Evolutionary conservation across 2,797 vertebrate species (phyloP).

Genomic region (Semotilus atromaculatus): DNA sequence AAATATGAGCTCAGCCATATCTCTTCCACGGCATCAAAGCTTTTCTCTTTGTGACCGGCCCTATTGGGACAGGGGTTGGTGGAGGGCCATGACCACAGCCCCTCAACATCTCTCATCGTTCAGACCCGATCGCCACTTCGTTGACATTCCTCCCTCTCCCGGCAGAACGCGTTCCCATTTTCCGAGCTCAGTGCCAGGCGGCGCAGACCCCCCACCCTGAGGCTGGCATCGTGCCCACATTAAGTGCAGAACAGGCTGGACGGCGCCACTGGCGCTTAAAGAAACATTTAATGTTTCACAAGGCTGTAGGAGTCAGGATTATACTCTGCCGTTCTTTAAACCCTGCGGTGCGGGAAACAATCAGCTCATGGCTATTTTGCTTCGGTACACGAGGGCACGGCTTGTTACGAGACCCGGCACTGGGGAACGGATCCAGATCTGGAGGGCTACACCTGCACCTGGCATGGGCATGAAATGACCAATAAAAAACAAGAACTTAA

Average conservation of each 20-base stretch:
- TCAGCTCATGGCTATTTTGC: conserved; percentile 71
- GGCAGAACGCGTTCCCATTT: conserved; percentile 55
- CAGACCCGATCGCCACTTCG: conserved; percentile 72
- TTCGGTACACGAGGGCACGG: conserved; percentile 56
- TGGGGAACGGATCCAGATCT: conserved; percentile 53
- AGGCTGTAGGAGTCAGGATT: conserved; percentile 72
- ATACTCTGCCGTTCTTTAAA: conserved; percentile 69
- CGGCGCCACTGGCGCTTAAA: conserved; percentile 78
- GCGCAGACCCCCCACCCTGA: conserved; percentile 61
- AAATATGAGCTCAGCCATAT: conserved; percentile 5
- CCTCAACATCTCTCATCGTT: conserved; percentile 85
- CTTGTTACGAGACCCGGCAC: conserved; percentile 50
- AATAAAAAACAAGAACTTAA: conserved; percentile 56
- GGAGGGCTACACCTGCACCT: conserved; percentile 59
- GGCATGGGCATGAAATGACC: conserved; percentile 62
- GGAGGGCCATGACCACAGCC: conserved; percentile 71
- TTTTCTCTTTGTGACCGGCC: background rate
- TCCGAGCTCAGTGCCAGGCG: conserved; percentile 72
- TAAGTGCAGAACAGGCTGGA: conserved; percentile 74
- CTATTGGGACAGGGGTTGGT: conserved; percentile 25
- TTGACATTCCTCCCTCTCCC: conserved; percentile 68
- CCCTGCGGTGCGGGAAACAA: conserved; percentile 66
- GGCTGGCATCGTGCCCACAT: conserved; percentile 75
- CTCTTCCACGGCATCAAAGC: conserved; percentile 1
- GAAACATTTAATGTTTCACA: conserved; percentile 80